Evolutionary conservation across 2,797 vertebrate genomes (phyloP).

Genomic region (Scolopax rusticola): DNA sequence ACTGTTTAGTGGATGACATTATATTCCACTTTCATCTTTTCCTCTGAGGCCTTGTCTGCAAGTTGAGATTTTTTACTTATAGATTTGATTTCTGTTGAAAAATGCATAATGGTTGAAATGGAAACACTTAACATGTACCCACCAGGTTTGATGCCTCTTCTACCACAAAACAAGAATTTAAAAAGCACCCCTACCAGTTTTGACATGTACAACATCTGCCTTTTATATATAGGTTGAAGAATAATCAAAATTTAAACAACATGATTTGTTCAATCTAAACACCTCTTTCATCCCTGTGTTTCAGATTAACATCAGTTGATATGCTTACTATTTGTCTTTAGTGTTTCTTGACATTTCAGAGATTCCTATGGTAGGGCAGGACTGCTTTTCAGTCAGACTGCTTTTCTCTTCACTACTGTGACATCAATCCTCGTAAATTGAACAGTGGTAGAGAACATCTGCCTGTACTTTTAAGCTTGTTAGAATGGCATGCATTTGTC

Average conservation of each 20-base stretch:
- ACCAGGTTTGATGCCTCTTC: background rate
- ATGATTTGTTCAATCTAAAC: background rate
- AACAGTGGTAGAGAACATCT: background rate
- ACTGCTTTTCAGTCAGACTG: background rate
- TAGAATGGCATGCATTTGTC: background rate
- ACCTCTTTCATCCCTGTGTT: background rate
- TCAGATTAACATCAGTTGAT: background rate
- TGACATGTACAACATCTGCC: background rate
- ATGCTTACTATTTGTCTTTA: background rate
- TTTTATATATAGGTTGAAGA: background rate
- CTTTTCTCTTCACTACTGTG: background rate
- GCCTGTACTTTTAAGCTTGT: background rate
- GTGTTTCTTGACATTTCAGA: background rate
- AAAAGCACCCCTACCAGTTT: rapidly evolving
- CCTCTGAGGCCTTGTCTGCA: background rate
- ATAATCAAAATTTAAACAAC: background rate
- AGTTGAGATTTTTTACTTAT: background rate
- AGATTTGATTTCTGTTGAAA: background rate
- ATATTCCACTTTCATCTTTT: background rate
- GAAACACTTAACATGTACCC: background rate
- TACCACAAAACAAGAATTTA: background rate
- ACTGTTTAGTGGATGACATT: background rate
- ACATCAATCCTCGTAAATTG: rapidly evolving
- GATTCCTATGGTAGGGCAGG: background rate
- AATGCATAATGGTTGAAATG: background rate